phyloP scores from a whole-genome alignment of 92 coral and sea anemone genomes.

The Heliopora coerulea region DNA sequence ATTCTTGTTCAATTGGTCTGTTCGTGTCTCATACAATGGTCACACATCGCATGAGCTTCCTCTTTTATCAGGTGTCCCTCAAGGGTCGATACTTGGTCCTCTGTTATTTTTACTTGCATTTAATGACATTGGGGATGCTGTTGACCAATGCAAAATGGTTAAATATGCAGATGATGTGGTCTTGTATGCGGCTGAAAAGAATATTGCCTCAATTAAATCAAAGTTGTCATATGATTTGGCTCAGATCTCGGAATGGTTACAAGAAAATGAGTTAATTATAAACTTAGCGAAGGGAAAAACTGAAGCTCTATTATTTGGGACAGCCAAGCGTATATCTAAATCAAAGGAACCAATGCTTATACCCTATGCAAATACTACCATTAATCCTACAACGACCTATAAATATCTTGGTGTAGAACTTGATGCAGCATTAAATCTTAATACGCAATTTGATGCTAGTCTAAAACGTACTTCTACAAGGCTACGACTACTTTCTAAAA shows the following conservation, averaged over 20 bases:
- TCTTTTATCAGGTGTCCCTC: too few species aligned
- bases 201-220: constrained; percentile 10
- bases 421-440: not conserved
- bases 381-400: constrained; percentile 13
- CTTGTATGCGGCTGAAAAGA: constrained; percentile 18
- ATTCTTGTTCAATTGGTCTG: not conserved
- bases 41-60: too few species aligned
- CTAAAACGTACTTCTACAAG: constrained; percentile 8
- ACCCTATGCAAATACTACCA: too few species aligned
- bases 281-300: constrained; percentile 13
- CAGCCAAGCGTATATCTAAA: too few species aligned
- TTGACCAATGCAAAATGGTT: too few species aligned
- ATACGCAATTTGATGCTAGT: not conserved
- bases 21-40: too few species aligned
- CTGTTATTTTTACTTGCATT: too few species aligned
- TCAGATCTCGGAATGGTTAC: constrained; percentile 24
- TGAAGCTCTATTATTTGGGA: constrained; percentile 3
- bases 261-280: too few species aligned
- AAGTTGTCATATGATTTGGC: constrained; percentile 33
- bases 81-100: too few species aligned
- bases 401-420: constrained; percentile 34
- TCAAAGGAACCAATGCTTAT: too few species aligned
- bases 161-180: constrained; percentile 44
- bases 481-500: not conserved
- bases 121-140: too few species aligned